Evolutionary conservation across 2,113 vertebrate species (phyloP).

Genomic region (Acanthisitta chloris): DNA sequence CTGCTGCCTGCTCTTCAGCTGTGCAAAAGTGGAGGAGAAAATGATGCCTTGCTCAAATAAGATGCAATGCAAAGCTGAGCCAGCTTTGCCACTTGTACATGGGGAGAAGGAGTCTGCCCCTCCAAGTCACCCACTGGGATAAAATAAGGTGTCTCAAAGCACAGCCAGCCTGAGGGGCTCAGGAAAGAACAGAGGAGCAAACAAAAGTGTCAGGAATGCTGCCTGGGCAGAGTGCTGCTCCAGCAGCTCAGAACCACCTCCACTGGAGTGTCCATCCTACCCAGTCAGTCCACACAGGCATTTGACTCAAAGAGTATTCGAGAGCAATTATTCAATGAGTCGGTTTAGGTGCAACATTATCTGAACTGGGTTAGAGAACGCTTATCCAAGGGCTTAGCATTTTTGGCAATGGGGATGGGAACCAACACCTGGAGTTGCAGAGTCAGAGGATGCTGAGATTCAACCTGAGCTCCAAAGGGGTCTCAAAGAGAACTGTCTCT

Average conservation of each 20-base stretch:
- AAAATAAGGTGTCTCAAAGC: not conserved
- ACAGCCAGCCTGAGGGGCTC: not conserved
- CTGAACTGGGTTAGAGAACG: not conserved
- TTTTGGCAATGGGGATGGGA: not conserved
- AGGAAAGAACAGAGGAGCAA: not conserved
- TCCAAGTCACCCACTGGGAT: not conserved
- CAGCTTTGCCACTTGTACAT: not conserved
- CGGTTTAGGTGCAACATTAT: not conserved
- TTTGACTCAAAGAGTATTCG: not conserved
- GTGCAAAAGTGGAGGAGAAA: not conserved
- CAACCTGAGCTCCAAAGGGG: not conserved
- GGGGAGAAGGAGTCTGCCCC: not conserved
- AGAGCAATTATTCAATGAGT: not conserved
- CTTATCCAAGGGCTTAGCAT: rapidly evolving
- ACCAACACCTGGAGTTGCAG: not conserved
- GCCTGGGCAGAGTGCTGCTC: not conserved
- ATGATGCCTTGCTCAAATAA: not conserved
- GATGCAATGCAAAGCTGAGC: not conserved
- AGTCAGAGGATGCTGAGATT: not conserved
- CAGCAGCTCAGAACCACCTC: not conserved
- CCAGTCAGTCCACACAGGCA: not conserved
- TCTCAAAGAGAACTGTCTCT: not conserved
- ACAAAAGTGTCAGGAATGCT: not conserved
- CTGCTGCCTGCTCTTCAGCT: not conserved
- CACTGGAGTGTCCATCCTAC: not conserved